These are phyloP conservation scores for Aradophagus sp. DNA, from an alignment of 1,140 invertebrate species.

Conservation along the genomic window DNA sequence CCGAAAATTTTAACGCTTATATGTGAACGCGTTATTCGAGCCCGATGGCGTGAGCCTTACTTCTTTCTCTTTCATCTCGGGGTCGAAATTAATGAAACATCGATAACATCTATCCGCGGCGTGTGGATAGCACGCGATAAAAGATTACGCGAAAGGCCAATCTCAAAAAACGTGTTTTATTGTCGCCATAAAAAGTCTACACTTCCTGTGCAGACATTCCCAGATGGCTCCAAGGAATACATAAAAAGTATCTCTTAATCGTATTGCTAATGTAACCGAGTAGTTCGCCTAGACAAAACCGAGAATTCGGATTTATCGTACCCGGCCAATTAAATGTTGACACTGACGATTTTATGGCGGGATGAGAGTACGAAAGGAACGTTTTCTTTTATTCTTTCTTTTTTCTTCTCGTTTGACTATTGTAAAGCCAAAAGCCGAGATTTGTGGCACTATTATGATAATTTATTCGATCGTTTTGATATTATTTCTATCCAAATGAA, in stretches of 20 bases:
- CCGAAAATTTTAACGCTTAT: conserved; percentile 49
- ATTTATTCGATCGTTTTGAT: not conserved
- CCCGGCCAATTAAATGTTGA: conserved; percentile 39
- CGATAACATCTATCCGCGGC: conserved; percentile 42
- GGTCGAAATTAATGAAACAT: conserved; percentile 45
- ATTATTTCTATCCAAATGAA: too few relatives aligned
- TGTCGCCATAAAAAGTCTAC: conserved; percentile 44
- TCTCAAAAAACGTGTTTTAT: conserved; percentile 30
- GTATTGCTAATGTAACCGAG: conserved; percentile 38
- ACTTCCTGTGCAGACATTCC: conserved; percentile 46
- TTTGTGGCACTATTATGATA: too few relatives aligned
- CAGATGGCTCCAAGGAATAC: conserved; percentile 44
- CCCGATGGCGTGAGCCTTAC: conserved; percentile 23
- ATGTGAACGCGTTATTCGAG: conserved; percentile 26
- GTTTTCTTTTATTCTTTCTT: not conserved
- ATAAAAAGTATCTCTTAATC: conserved; percentile 52
- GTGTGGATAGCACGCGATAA: conserved; percentile 46
- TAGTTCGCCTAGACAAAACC: conserved; percentile 40
- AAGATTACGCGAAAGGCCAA: conserved; percentile 24
- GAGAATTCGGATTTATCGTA: conserved; percentile 23
- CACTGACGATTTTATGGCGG: conserved; percentile 40
- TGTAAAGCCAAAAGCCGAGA: too few relatives aligned
- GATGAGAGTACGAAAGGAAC: not conserved
- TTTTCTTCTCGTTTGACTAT: not conserved
- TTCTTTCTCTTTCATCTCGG: conserved; percentile 1